Evolutionary conservation across 2,888 invertebrate species (phyloP).

Genomic region (Drosophila seclusa): DNA sequence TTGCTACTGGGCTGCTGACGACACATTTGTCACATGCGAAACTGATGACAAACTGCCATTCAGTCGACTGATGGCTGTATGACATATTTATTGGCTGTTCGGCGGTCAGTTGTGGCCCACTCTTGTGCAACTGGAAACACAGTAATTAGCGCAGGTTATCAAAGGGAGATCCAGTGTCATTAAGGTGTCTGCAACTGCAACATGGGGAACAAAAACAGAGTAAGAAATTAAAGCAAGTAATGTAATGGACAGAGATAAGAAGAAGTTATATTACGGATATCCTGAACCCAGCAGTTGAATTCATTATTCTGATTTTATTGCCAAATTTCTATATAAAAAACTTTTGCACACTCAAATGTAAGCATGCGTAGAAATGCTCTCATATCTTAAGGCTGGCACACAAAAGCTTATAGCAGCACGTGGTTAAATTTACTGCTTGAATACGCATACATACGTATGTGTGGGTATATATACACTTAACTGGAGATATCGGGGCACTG

Average conservation of each 20-base stretch:
- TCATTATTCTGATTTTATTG: not conserved
- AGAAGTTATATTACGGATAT: not conserved
- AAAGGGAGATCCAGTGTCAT: not conserved
- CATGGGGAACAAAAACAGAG: not conserved
- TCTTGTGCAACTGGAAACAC: constrained; percentile 6
- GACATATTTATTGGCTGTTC: constrained; percentile 39
- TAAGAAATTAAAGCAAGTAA: not conserved
- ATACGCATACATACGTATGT: too few species aligned
- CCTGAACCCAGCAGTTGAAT: not conserved
- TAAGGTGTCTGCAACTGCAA: not conserved
- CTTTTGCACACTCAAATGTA: not conserved
- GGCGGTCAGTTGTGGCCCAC: constrained; percentile 29
- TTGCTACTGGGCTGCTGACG: constrained; percentile 11
- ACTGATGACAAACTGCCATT: constrained; percentile 37
- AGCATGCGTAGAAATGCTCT: not conserved
- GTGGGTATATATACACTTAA: too few species aligned
- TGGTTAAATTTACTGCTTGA: not conserved
- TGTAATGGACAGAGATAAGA: not conserved
- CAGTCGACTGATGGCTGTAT: constrained; percentile 14
- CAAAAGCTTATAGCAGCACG: not conserved
- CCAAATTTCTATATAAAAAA: not conserved
- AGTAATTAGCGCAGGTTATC: constrained; percentile 7
- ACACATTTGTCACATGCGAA: constrained; percentile 46
- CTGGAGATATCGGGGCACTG: not conserved
- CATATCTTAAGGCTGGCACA: not conserved